Percentiles rank a stretch among this genome's conserved stretches.
Conservation (phyloP, 2,888 invertebrate genomes). For the Saturnia japonica region DNA sequence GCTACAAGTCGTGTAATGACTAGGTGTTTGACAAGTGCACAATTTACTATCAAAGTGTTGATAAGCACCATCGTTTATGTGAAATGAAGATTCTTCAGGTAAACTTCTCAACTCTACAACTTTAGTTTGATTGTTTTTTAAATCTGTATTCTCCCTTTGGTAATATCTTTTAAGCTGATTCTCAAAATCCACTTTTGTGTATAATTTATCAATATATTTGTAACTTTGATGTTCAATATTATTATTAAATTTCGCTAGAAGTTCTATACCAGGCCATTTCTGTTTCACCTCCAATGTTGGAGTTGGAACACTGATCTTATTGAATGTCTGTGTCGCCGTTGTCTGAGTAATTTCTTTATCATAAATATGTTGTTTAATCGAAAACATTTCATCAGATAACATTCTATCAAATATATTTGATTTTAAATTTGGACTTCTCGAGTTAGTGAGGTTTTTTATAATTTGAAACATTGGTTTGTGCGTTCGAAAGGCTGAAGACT, state of each 20-base stretch:
- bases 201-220: background rate
- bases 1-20: conserved; percentile 34
- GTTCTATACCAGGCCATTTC: conserved; percentile 56
- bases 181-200: conserved; percentile 11
- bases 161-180: conserved; percentile 14
- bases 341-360: conserved; percentile 44
- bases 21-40: conserved; percentile 46
- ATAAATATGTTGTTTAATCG: conserved; percentile 55
- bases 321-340: conserved; percentile 36
- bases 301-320: conserved; percentile 43
- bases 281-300: conserved; percentile 57
- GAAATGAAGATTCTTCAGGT: conserved; percentile 25
- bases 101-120: conserved; percentile 61
- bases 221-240: conserved; percentile 24
- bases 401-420: conserved; percentile 61
- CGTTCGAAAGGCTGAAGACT: conserved; percentile 28
- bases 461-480: conserved; percentile 37
- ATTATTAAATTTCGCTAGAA: conserved; percentile 27
- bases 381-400: conserved; percentile 63
- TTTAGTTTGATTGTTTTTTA: conserved; percentile 35
- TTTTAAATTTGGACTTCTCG: conserved; percentile 48
- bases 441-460: conserved; percentile 36
- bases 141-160: conserved; percentile 14
- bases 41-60: conserved; percentile 26
- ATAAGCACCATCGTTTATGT: conserved; percentile 19